phyloP scores from a whole-genome alignment of 1,140 invertebrate genomes.

The Drosophila sturtevanti region DNA sequence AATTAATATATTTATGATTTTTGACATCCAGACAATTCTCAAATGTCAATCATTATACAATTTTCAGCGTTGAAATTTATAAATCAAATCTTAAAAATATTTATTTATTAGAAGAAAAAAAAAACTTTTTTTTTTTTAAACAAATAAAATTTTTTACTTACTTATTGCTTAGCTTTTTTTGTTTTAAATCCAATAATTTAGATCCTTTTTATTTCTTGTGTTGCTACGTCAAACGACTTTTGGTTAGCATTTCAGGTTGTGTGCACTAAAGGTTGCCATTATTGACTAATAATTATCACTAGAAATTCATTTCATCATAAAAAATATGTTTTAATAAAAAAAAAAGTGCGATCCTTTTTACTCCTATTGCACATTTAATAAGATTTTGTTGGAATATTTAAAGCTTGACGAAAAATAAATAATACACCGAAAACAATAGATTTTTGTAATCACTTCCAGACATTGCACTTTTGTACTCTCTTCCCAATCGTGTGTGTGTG shows the following conservation, averaged over 20 bases:
- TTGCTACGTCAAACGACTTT: constrained; percentile 29
- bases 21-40: no score
- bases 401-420: constrained; percentile 33
- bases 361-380: constrained; percentile 61
- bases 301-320: constrained; percentile 32
- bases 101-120: not conserved
- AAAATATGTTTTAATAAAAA: constrained; percentile 27
- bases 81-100: not conserved
- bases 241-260: constrained; percentile 26
- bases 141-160: constrained; percentile 34
- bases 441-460: constrained; percentile 63
- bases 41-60: no score
- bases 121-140: no score
- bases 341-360: constrained; percentile 27
- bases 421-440: constrained; percentile 66
- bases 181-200: constrained; percentile 51
- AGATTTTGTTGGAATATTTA: constrained; percentile 40
- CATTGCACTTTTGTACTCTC: constrained; percentile 74
- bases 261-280: constrained; percentile 12
- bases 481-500: constrained; percentile 26
- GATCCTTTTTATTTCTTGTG: constrained; percentile 7
- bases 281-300: constrained; percentile 27
- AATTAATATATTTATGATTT: no score
- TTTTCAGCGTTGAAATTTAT: no score
- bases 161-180: constrained; percentile 16